Conservation (phyloP, 2,888 invertebrate species). For the Hirtodrosophila duncani region DNA sequence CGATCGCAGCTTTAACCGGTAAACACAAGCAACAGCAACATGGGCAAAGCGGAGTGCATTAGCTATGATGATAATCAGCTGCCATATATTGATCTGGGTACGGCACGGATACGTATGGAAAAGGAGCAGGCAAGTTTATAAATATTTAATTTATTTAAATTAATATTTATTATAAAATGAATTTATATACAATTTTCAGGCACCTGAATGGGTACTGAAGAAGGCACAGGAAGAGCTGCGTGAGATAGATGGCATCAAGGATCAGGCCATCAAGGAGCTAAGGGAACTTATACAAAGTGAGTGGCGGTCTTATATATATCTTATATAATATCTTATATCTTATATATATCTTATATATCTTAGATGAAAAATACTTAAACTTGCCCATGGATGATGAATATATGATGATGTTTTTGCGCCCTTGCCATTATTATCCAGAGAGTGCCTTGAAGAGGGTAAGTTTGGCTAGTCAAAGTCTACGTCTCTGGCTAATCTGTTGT, state of each 20-base stretch:
- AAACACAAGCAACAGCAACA: constrained; percentile 35
- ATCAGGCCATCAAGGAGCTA: constrained; percentile 81
- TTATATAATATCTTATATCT: not conserved
- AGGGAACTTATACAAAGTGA: constrained; percentile 80
- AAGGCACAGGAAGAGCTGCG: constrained; percentile 85
- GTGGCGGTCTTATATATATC: not conserved
- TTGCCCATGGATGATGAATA: constrained; percentile 86
- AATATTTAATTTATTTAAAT: no score
- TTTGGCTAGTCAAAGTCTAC: constrained; percentile 12
- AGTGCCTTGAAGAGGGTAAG: constrained; percentile 87
- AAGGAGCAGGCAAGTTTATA: no score
- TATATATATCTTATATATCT: not conserved
- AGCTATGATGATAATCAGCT: constrained; percentile 80
- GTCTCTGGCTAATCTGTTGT: no score
- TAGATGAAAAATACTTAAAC: constrained; percentile 82
- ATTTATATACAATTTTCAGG: no score
- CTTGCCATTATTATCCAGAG: constrained; percentile 91
- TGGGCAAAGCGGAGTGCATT: constrained; percentile 74
- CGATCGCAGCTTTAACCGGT: constrained; percentile 44
- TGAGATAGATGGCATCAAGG: constrained; percentile 84
- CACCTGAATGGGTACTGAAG: constrained; percentile 80
- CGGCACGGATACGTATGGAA: constrained; percentile 82
- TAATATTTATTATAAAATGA: no score
- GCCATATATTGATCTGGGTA: constrained; percentile 83
- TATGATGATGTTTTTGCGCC: constrained; percentile 88